A percentile compares a stretch with the other conserved stretches of the same genome.
Evolutionary conservation across 2,888 invertebrate genomes (phyloP).

Genomic region (Lithophane ornitopus): DNA sequence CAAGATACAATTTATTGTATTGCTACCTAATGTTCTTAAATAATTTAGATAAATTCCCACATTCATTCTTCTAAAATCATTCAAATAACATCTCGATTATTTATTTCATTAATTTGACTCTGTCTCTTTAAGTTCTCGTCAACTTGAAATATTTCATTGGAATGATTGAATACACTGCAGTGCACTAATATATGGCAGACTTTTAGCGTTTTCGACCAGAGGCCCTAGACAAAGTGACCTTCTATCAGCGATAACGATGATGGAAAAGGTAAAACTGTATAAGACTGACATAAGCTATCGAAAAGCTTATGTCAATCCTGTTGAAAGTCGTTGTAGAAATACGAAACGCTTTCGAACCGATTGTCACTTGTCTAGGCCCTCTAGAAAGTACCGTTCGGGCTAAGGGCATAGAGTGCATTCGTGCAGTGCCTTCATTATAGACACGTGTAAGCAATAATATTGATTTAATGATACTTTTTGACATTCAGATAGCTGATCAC

Average conservation of each 20-base stretch:
- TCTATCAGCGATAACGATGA: no score
- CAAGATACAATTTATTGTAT: conserved; percentile 34
- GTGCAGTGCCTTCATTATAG: conserved; percentile 9
- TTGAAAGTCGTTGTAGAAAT: no score
- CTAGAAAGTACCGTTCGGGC: conserved; percentile 17
- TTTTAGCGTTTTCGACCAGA: not conserved
- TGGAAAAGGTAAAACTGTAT: no score
- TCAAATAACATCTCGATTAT: conserved; percentile 3
- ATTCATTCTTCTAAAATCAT: conserved; percentile 13
- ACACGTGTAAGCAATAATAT: conserved; percentile 39
- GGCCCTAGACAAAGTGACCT: no score
- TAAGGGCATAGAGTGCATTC: conserved; percentile 31
- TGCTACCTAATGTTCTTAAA: conserved; percentile 30
- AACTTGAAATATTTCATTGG: not conserved
- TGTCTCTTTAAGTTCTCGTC: not conserved
- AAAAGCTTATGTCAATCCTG: no score
- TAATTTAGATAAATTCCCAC: conserved; percentile 7
- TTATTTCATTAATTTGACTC: not conserved
- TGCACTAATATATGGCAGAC: not conserved
- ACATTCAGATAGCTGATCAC: conserved; percentile 12
- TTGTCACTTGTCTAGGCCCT: no score
- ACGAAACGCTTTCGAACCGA: no score
- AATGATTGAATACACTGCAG: not conserved
- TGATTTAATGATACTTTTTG: conserved; percentile 34
- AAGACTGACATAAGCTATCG: no score